Percentiles rank a stretch among this genome's conserved stretches.
Evolutionary conservation across 2,797 vertebrate species (phyloP).

Genomic region (Argya squamiceps): DNA sequence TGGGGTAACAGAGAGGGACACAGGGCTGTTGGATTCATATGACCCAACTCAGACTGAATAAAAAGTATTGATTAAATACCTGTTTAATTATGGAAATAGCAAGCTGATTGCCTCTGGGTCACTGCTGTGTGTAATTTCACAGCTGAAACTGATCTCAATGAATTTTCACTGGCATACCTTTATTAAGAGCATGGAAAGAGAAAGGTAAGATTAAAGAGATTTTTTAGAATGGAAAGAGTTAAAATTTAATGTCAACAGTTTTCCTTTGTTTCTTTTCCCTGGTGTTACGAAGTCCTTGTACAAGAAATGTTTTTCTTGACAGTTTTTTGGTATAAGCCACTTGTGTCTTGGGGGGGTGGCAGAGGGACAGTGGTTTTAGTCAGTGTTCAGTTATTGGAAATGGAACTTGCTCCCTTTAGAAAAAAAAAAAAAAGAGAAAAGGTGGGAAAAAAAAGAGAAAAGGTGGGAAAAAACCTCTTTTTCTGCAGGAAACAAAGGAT

Average conservation of each 20-base stretch:
- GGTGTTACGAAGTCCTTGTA: not conserved
- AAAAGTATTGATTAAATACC: not conserved
- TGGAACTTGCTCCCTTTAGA: not conserved
- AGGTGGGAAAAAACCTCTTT: not conserved
- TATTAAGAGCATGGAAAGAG: not conserved
- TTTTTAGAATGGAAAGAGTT: not conserved
- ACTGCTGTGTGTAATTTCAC: not conserved
- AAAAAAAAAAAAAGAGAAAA: not conserved
- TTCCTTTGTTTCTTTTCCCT: not conserved
- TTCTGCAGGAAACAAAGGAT: not conserved
- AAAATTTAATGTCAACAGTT: not conserved
- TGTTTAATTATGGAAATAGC: not conserved
- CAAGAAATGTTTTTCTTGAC: not conserved
- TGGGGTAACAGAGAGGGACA: not conserved
- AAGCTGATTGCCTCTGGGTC: not conserved
- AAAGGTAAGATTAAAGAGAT: not conserved
- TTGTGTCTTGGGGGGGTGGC: not conserved
- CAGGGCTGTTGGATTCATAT: not conserved
- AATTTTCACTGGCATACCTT: not conserved
- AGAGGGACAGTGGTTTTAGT: not conserved
- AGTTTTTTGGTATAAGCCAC: not conserved
- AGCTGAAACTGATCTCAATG: not conserved
- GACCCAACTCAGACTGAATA: not conserved
- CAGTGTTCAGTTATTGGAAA: constrained; percentile 13
- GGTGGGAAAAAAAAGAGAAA: not conserved